Base-by-base conservation (phyloP, 2,888 invertebrate species). In the Coronaproctus castanopsis region DNA sequence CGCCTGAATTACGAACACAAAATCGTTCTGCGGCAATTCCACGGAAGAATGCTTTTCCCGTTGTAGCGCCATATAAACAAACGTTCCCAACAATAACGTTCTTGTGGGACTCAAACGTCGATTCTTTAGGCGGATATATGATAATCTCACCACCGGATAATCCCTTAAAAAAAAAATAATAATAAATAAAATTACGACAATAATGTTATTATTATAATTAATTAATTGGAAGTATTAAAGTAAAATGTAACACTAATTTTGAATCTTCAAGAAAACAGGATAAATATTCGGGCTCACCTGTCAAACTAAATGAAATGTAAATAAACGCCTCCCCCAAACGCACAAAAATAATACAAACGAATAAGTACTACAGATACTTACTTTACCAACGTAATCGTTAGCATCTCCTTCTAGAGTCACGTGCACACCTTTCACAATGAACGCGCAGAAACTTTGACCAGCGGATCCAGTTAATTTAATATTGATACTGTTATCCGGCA, bases 61-160 rank as follows among this genome's bases (percentile, higher is more conserved):
- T 81, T 0, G 97, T 97, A 3, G 97, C 98, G 58, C 98, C 98
- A 69, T 98, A 98, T 59, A 98, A 75, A 64, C 95, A 96, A 2
- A 98, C 97, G 71, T 98, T 98, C 23, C 98, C 98, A 10, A 91
- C 96, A 64, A 98, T 92, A 1, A 97, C 92, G 72, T 98, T 98
- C 57, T 88, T 77, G 65, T 92, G 91, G 0, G 96, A 91, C 19
- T 71, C 71, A 36, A 73, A 68, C 14, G 84, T 79, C 0, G 86
- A 83, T 5, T 78, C 78, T 69, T 85, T 87, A 0, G 92, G 93
- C 5, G 98, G 98, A 70, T 81, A 90, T 68, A 98, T 90, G 21
- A 93, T 80, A 48, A 98, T 80, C 66, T 82, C 87, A 59, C 97
- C 98, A 50, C 98, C 98, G 48, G 93, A 96, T 49, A 98, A 76